phyloP scores from a whole-genome alignment of 1,140 invertebrate genomes.

The Heliothis virescens region DNA sequence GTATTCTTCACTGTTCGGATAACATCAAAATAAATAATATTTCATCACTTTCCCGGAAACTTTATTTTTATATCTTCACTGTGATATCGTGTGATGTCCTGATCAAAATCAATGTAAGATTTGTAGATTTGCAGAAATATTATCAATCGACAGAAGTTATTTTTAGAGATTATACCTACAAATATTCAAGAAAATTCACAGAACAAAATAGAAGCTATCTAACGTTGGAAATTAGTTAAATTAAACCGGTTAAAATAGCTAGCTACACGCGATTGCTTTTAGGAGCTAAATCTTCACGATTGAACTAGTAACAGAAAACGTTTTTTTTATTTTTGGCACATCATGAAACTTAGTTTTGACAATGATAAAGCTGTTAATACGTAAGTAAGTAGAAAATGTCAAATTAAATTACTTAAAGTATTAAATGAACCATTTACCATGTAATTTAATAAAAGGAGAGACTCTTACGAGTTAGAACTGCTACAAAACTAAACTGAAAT shows the following conservation, averaged over 20 bases:
- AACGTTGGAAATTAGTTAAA: neutral
- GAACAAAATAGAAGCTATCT: neutral
- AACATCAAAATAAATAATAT: slow-evolving; percentile 17
- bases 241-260: neutral
- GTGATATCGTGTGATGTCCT: neutral
- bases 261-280: neutral
- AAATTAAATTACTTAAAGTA: no score
- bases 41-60: neutral
- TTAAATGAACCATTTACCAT: no score
- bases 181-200: neutral
- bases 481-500: slow-evolving; percentile 14
- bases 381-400: no score
- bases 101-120: neutral
- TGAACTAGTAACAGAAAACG: neutral
- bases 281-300: neutral
- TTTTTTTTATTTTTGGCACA: no score
- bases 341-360: no score
- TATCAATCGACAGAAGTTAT: neutral
- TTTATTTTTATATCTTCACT: slow-evolving; percentile 5
- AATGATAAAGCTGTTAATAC: no score
- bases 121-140: neutral
- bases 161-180: neutral
- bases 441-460: neutral
- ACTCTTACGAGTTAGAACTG: neutral
- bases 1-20: slow-evolving; percentile 8